phyloP scores from a whole-genome alignment of 1,140 invertebrate genomes.

The Pectinophora gossypiella region DNA sequence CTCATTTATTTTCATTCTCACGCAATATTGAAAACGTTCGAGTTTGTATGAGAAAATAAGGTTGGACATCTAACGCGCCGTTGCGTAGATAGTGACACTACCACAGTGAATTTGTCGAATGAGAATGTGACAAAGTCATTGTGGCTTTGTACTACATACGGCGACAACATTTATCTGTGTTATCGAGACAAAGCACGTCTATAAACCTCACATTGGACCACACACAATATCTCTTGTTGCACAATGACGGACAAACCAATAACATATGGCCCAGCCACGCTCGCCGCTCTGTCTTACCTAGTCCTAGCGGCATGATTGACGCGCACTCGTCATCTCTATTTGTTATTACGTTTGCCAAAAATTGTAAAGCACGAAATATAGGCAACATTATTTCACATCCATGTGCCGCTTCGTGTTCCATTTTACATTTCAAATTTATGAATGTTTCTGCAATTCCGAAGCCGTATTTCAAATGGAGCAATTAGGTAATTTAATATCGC shows the following conservation, averaged over 20 bases:
- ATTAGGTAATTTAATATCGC: conserved; percentile 10
- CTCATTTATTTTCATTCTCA: conserved; percentile 23
- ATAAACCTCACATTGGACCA: conserved; percentile 70
- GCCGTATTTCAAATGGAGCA: conserved; percentile 1
- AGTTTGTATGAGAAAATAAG: background rate
- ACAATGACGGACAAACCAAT: conserved; percentile 62
- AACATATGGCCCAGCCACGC: conserved; percentile 58
- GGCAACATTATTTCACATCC: conserved; percentile 7
- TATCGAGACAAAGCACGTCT: conserved; percentile 66
- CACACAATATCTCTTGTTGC: conserved; percentile 64
- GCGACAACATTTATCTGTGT: conserved; percentile 69
- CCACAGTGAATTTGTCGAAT: conserved; percentile 54
- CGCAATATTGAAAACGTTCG: conserved; percentile 5
- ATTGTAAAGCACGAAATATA: conserved; percentile 13
- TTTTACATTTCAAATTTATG: background rate
- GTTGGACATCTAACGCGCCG: background rate
- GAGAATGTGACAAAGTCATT: conserved; percentile 57
- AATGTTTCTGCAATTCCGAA: background rate
- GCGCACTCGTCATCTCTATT: conserved; percentile 18
- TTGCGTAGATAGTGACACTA: conserved; percentile 24
- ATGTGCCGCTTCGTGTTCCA: background rate
- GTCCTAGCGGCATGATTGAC: conserved; percentile 44
- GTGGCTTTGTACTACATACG: conserved; percentile 56
- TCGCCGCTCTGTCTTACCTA: conserved; percentile 46
- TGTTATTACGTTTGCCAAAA: conserved; percentile 27